Evolutionary conservation across 2,797 vertebrate genomes (phyloP), one percentile per base, ranked within the genome.

Genomic region (Sebastes jordani): DNA sequence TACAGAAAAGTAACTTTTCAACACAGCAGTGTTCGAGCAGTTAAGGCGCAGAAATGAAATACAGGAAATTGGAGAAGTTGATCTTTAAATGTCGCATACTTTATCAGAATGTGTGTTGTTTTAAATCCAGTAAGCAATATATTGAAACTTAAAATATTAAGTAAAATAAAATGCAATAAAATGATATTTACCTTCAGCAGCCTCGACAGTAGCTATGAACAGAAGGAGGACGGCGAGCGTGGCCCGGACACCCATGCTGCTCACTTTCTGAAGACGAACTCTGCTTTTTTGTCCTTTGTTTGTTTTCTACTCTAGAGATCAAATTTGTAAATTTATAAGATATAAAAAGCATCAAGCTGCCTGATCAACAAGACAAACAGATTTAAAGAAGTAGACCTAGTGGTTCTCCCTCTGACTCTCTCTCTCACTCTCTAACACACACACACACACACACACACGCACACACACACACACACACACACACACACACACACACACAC

Each of bases 191-290:
- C 81, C 88, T 0, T 0, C 0, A 0, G 0, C 0, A 36, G 74
- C 80, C 18, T 61, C 69, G 30, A 68, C 82, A 0, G 77, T 11
- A 14, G 74, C 66, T 5, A 73, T 0, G 60, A 78, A 29, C 14
- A 93, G 58, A 42, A 93, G 55, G 66, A 91, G 0, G 42, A 84
- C 2, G 23, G 63, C 6, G 13, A 92, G 16, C 63, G 61, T 5
- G 0, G 32, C 34, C 23, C 11, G 34, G 16, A 81, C 11, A 62
- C 11, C 52, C 88, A 90, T 81, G 42, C 11, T 81, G 38, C 3
- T 74, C 56, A 59, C 79, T 68, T 77, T 83, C 22, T 30, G 5
- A 2, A n/a, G 4, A 55, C 1, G 3, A 16, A 27, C 10, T 27
- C 14, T 34, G n/a, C 6, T 3, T 38, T 22, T 10, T 7, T 23